Conservation (phyloP, 2,797 vertebrate species). For the Propithecus perrieri region DNA sequence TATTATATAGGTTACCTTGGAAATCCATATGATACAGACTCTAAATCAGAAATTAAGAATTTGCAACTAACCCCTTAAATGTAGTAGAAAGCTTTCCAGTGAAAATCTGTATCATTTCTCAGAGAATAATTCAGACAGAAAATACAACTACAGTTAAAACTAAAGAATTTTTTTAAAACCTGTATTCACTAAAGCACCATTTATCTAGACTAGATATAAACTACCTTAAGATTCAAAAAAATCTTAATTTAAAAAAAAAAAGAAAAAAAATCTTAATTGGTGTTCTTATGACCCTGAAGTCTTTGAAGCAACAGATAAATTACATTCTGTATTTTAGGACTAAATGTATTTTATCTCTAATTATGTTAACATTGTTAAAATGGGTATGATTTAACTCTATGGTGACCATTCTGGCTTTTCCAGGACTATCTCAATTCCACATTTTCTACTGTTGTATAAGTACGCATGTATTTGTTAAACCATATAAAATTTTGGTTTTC, state of each 20-base stretch:
- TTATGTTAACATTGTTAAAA: constrained; percentile 17
- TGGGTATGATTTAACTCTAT: not conserved
- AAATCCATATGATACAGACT: constrained; percentile 20
- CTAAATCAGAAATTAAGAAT: constrained; percentile 37
- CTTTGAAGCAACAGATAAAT: not conserved
- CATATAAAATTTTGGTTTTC: not conserved
- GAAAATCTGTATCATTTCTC: constrained; percentile 41
- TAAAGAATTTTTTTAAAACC: not conserved
- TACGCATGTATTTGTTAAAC: not conserved
- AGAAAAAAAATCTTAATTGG: not conserved
- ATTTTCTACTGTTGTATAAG: constrained; percentile 19
- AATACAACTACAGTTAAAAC: not conserved
- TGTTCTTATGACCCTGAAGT: not conserved
- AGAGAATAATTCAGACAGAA: constrained; percentile 31
- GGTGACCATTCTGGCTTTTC: not conserved
- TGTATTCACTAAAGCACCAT: not conserved
- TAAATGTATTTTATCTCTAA: constrained; percentile 10
- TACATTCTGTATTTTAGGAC: not conserved
- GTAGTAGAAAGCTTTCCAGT: not conserved
- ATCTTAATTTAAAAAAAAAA: too few relatives aligned
- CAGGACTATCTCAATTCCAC: not conserved
- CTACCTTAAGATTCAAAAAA: not conserved
- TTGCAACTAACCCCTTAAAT: not conserved
- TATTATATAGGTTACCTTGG: not conserved
- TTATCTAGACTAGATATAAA: constrained; percentile 22